Percentiles rank a stretch among this genome's conserved stretches.
phyloP scores from a whole-genome alignment of 2,888 invertebrate species.

The Cacoxenus indagator region DNA sequence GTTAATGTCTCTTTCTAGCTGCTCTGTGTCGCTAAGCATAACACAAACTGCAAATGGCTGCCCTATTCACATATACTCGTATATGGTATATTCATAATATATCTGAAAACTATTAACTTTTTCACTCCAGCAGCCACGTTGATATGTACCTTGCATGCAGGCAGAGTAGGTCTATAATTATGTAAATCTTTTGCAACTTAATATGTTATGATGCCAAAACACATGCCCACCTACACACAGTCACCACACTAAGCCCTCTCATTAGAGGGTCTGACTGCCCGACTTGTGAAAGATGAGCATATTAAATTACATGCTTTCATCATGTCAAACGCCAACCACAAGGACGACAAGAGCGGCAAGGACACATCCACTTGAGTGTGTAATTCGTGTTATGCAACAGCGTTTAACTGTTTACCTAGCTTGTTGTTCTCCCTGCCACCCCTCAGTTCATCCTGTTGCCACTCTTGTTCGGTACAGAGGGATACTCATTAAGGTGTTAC shows the following conservation, averaged over 20 bases:
- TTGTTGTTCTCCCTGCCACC: not conserved
- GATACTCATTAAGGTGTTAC: not conserved
- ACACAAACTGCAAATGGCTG: too few species aligned
- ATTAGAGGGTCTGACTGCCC: too few species aligned
- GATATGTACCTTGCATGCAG: not conserved
- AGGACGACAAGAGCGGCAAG: not conserved
- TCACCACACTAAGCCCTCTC: too few species aligned
- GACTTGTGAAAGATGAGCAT: not conserved
- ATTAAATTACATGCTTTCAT: conserved; percentile 15
- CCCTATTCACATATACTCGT: not conserved
- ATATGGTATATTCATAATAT: not conserved
- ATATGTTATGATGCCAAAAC: not conserved
- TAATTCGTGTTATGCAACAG: not conserved
- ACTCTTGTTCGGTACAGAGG: not conserved
- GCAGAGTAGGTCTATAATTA: too few species aligned
- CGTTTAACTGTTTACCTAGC: not conserved
- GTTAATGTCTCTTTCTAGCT: not conserved
- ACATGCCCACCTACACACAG: not conserved
- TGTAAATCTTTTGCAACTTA: not conserved
- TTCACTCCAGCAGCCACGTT: not conserved
- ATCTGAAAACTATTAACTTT: not conserved
- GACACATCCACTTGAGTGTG: not conserved
- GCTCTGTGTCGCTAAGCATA: too few species aligned
- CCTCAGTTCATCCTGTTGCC: not conserved
- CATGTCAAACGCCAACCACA: not conserved